A percentile compares a stretch with the other conserved stretches of the same genome.
Evolutionary conservation across 1,140 invertebrate genomes (phyloP).

Genomic region (Bombus polaris): DNA sequence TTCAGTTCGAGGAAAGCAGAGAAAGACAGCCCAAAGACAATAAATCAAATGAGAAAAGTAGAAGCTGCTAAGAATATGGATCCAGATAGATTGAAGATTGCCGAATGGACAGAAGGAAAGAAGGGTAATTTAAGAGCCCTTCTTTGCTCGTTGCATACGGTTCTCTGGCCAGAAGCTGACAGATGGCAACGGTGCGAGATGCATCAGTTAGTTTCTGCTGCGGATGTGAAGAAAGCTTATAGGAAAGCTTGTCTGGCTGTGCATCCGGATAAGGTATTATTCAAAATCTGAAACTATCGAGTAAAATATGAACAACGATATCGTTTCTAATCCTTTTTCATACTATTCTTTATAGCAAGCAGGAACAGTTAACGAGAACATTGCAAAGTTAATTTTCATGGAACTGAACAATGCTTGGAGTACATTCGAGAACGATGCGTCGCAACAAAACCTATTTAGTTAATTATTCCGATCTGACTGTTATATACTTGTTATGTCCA

Average conservation of each 20-base stretch:
- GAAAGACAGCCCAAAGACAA: constrained; percentile 92
- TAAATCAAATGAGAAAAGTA: constrained; percentile 96
- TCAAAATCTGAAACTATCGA: not conserved
- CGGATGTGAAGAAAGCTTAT: constrained; percentile 98
- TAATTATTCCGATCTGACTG: constrained; percentile 78
- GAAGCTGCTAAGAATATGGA: constrained; percentile 94
- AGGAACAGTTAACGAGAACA: constrained; percentile 93
- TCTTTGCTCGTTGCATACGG: constrained; percentile 95
- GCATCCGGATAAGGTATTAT: constrained; percentile 97
- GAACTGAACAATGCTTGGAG: constrained; percentile 99
- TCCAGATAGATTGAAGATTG: constrained; percentile 94
- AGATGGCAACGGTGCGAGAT: constrained; percentile 97
- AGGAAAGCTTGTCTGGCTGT: constrained; percentile 97
- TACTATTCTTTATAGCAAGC: constrained; percentile 87
- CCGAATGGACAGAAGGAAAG: constrained; percentile 95
- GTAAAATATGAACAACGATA: not conserved
- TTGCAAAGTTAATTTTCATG: constrained; percentile 99
- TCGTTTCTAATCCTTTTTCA: not conserved
- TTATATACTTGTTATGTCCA: constrained; percentile 73
- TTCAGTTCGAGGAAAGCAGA: constrained; percentile 84
- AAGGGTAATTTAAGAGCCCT: constrained; percentile 97
- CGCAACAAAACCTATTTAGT: constrained; percentile 92
- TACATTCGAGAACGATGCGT: constrained; percentile 96
- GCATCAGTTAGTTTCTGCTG: constrained; percentile 94
- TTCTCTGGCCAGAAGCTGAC: constrained; percentile 95